Percentiles rank a stretch among this genome's conserved stretches.
These are phyloP conservation scores for Glaucopsyche alexis DNA, from an alignment of 2,888 invertebrate species.

Conservation along the genomic window DNA sequence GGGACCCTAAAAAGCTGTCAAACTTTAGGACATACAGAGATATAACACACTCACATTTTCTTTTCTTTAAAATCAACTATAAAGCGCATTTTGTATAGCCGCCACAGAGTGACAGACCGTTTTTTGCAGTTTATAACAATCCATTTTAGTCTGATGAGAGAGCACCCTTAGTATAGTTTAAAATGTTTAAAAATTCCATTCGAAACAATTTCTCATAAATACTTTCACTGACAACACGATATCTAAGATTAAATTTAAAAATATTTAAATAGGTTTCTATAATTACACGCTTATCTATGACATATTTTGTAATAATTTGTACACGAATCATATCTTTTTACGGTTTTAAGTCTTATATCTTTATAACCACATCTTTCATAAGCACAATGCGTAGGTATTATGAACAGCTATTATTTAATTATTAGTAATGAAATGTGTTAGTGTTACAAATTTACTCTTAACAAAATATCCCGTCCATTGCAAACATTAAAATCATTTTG, in stretches of 20 bases:
- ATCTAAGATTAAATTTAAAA: background rate
- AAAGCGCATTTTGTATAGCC: too few relatives aligned
- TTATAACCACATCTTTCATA: background rate
- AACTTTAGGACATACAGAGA: too few relatives aligned
- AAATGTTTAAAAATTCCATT: background rate
- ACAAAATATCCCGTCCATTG: background rate
- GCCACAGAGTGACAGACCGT: too few relatives aligned
- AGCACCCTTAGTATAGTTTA: background rate
- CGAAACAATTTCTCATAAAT: background rate
- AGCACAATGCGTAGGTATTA: background rate
- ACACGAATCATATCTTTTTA: conserved; percentile 7
- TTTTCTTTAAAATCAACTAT: too few relatives aligned
- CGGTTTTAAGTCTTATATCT: conserved; percentile 19
- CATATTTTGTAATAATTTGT: conserved; percentile 28
- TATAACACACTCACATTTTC: too few relatives aligned
- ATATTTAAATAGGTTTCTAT: conserved; percentile 5
- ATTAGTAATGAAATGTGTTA: background rate
- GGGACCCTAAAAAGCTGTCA: too few relatives aligned
- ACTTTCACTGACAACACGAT: background rate
- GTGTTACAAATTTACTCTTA: background rate
- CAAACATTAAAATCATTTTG: background rate
- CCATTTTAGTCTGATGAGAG: background rate
- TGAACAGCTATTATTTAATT: background rate
- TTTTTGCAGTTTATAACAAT: background rate
- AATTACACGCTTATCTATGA: background rate